Evolutionary conservation across 1,140 invertebrate species (phyloP).

Genomic region (Listronotus bonariensis): DNA sequence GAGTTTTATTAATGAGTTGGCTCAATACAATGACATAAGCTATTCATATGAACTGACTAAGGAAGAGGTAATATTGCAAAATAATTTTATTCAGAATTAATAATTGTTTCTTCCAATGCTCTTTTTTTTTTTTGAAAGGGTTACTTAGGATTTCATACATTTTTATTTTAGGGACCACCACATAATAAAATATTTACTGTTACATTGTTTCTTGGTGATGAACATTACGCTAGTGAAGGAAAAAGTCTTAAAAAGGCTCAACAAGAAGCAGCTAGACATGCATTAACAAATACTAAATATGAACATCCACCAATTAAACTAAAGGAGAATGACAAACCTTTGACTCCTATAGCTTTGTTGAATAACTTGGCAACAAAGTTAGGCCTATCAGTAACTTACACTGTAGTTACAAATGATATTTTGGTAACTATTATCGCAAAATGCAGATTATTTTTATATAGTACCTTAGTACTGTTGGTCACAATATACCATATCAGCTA

Average conservation of each 20-base stretch:
- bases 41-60: slow-evolving; percentile 40
- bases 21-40: slow-evolving; percentile 38
- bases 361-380: slow-evolving; percentile 48
- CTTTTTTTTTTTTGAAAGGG: no score
- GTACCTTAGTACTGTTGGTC: no score
- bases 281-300: slow-evolving; percentile 44
- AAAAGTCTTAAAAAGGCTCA: slow-evolving; percentile 48
- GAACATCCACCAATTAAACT: slow-evolving; percentile 39
- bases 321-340: slow-evolving; percentile 31
- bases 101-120: no score
- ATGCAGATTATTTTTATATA: no score
- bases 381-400: slow-evolving; percentile 41
- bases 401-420: slow-evolving; percentile 19
- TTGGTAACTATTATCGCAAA: slow-evolving; percentile 14
- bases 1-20: slow-evolving; percentile 41
- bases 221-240: slow-evolving; percentile 41
- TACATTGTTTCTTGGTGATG: slow-evolving; percentile 42
- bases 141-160: no score
- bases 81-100: no score
- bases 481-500: no score
- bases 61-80: slow-evolving; percentile 32
- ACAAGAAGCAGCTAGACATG: slow-evolving; percentile 38
- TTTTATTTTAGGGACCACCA: slow-evolving; percentile 40
- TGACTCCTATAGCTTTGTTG: slow-evolving; percentile 44
- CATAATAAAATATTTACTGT: slow-evolving; percentile 44